Evolutionary conservation across 2,113 vertebrate species (phyloP).

Genomic region (Sturnus vulgaris): DNA sequence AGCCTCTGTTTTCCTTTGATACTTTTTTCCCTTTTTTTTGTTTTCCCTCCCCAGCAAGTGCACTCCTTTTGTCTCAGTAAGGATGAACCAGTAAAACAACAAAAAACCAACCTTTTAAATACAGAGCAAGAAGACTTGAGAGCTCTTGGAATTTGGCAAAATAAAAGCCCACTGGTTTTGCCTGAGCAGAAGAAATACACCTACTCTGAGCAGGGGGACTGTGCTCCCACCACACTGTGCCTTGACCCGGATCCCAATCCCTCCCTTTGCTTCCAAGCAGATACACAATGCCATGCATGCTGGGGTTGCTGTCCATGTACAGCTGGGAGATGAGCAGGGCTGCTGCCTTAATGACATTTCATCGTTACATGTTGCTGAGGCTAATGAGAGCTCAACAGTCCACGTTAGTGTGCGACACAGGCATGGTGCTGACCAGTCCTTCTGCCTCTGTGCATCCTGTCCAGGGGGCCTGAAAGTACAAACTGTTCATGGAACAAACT

Average conservation of each 20-base stretch:
- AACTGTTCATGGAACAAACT: slow-evolving; percentile 60
- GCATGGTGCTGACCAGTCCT: slow-evolving; percentile 41
- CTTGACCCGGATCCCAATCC: background rate
- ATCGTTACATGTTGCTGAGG: slow-evolving; percentile 4
- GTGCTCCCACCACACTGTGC: background rate
- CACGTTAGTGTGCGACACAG: slow-evolving; percentile 28
- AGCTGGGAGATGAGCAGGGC: slow-evolving; percentile 45
- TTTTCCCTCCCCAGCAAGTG: background rate
- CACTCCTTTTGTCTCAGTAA: slow-evolving; percentile 40
- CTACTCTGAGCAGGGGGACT: background rate
- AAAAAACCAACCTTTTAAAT: background rate
- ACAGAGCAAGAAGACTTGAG: background rate
- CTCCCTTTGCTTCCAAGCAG: slow-evolving; percentile 9
- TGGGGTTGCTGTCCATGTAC: background rate
- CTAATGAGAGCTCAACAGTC: slow-evolving; percentile 55
- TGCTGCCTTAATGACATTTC: slow-evolving; percentile 43
- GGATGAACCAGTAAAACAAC: background rate
- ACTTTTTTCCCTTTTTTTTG: background rate
- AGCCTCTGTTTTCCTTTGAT: background rate
- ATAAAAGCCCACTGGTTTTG: background rate
- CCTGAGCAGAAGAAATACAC: slow-evolving; percentile 19
- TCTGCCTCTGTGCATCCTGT: slow-evolving; percentile 43
- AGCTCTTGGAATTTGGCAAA: slow-evolving; percentile 27
- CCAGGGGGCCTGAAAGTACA: slow-evolving; percentile 54
- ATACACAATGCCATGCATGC: slow-evolving; percentile 20